phyloP scores from a whole-genome alignment of 2,888 invertebrate species.

The Callyntrura guangdongensis region DNA sequence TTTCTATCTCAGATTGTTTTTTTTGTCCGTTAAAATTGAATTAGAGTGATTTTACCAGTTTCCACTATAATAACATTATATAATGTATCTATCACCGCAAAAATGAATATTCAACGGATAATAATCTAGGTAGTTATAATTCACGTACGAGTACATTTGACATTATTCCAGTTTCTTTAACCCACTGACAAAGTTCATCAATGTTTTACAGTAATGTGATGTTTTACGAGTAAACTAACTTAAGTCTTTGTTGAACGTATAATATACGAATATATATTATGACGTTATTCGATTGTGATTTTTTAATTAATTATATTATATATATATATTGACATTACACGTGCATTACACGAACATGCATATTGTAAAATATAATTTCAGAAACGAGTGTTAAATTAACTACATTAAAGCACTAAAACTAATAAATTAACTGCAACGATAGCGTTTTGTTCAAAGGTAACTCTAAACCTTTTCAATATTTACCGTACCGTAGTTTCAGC shows the following conservation, averaged over 20 bases:
- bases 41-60: slow-evolving; percentile 35
- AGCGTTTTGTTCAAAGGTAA: slow-evolving; percentile 47
- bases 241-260: slow-evolving; percentile 55
- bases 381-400: neutral
- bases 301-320: neutral
- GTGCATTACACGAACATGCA: neutral
- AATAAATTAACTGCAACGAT: neutral
- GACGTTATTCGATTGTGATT: slow-evolving; percentile 18
- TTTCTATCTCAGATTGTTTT: slow-evolving; percentile 65
- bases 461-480: slow-evolving; percentile 29
- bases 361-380: slow-evolving; percentile 61
- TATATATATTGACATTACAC: neutral
- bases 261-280: slow-evolving; percentile 39
- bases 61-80: slow-evolving; percentile 31
- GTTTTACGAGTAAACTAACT: neutral
- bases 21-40: slow-evolving; percentile 61
- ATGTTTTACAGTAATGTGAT: neutral
- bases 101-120: slow-evolving; percentile 53
- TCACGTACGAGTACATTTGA: slow-evolving; percentile 48
- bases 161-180: neutral
- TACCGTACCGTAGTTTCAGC: neutral
- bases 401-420: slow-evolving; percentile 35
- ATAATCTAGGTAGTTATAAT: slow-evolving; percentile 15
- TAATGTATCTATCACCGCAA: slow-evolving; percentile 61
- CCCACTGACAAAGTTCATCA: no score